These are phyloP conservation scores for Magallana ariakensis DNA, from an alignment of 1,140 invertebrate genomes.

Conservation along the genomic window DNA sequence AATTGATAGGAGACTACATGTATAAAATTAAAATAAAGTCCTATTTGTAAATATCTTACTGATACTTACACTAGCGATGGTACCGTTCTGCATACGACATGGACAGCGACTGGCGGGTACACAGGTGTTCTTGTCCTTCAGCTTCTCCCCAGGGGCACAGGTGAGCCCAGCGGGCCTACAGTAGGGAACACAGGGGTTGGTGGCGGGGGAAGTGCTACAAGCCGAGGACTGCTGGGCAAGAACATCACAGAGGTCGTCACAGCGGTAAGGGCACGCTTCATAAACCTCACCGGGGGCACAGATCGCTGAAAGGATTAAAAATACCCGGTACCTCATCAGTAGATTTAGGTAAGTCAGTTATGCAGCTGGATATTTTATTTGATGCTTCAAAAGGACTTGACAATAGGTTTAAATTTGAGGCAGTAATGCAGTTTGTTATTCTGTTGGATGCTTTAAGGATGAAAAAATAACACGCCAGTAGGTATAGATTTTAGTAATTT, in stretches of 20 bases:
- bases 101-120: conserved; percentile 66
- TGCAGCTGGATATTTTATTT: no score
- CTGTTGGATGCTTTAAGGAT: no score
- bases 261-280: conserved; percentile 65
- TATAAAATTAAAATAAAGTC: no score
- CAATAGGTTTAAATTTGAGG: no score
- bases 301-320: conserved; percentile 49
- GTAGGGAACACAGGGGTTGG: conserved; percentile 64
- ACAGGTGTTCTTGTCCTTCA: conserved; percentile 64
- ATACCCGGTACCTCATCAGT: no score
- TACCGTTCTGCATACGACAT: conserved; percentile 69
- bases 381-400: no score
- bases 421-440: no score
- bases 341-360: no score
- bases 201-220: conserved; percentile 49
- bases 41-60: no score
- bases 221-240: conserved; percentile 48
- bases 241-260: conserved; percentile 67
- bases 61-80: conserved; percentile 63
- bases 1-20: no score
- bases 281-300: conserved; percentile 65
- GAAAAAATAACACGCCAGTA: no score
- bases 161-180: conserved; percentile 53
- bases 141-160: conserved; percentile 62
- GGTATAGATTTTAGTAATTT: no score